A percentile compares a stretch with the other conserved stretches of the same genome.
Evolutionary conservation across 2,113 vertebrate genomes (phyloP).

Genomic region (Neolamprologus tretocephalus): DNA sequence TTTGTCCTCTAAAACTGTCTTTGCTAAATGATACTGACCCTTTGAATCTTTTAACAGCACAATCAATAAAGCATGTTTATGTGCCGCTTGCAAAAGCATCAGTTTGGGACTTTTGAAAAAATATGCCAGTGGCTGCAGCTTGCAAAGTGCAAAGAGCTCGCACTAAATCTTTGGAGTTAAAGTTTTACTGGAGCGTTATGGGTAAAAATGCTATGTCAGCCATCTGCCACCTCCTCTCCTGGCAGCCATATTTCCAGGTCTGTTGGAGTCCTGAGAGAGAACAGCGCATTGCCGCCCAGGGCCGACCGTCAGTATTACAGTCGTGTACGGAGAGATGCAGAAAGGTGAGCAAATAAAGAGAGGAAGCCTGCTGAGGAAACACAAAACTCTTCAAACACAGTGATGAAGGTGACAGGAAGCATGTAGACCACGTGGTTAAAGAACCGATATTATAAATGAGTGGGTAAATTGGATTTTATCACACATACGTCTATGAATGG

Average conservation of each 20-base stretch:
- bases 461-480: neutral
- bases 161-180: constrained; percentile 98
- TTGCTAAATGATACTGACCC: constrained; percentile 96
- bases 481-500: neutral
- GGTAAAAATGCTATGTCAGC: constrained; percentile 99
- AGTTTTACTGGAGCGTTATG: constrained; percentile 99
- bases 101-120: constrained; percentile 92
- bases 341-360: constrained; percentile 18
- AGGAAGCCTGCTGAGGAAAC: neutral
- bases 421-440: neutral
- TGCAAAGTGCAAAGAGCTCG: constrained; percentile 90
- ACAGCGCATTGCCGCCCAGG: constrained; percentile 81
- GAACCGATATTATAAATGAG: neutral
- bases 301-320: constrained; percentile 85
- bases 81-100: constrained; percentile 96
- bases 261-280: constrained; percentile 81
- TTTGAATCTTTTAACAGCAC: constrained; percentile 97
- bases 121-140: constrained; percentile 94
- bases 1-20: constrained; percentile 95
- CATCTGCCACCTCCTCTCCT: constrained; percentile 98
- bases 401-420: neutral
- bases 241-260: constrained; percentile 96
- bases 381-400: neutral
- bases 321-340: constrained; percentile 54
- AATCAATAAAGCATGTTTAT: constrained; percentile 99